Base-by-base conservation (phyloP, 2,113 vertebrate species). In the Nipponia nippon region DNA sequence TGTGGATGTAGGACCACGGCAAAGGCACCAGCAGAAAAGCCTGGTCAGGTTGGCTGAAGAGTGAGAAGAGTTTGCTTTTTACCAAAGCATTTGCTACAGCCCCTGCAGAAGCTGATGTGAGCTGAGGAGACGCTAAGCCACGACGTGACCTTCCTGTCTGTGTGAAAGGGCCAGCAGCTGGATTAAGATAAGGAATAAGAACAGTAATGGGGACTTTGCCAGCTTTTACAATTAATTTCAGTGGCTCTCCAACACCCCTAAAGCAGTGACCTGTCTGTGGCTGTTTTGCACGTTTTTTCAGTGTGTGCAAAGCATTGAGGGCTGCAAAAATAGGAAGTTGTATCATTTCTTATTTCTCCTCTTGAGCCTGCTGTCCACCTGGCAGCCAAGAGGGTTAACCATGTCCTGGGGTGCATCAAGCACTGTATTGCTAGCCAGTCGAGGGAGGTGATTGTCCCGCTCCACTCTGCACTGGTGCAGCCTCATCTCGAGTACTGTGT, bases 91-190 rank as follows among this genome's bases (percentile, higher is more conserved):
- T 91, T 87, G 27, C 22, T 76, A 25, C 36, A 56, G 30, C 16
- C 4, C 15, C 30, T 69, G 62, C 20, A 61, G 46, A 63, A 67
- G 56, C 8, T 69, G 44, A 38, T 0, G 0, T 23, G 25, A 26
- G 12, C 52, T 82, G 38, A 81, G 63, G 47, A 42, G 55, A 67
- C 0, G 2, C 11, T 55, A 44, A 83, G 47, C 18, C 32, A 52
- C 34, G 58, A 22, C 0, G 0, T 44, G 62, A 61, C 61, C 12
- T 90, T 85, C 62, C 34, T 73, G 21, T 76, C 40, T 13, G 6
- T 13, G 22, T 13, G 34, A 85, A 90, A 76, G 49, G 25, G 27
- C 32, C 34, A 85, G 36, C 3, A 85, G 11, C 15, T 56, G 46
- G 13, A 19, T 83, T 65, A 50, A 71, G 18, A 79, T 38, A 78